Evolutionary conservation across 2,113 vertebrate genomes (phyloP), one percentile per base, ranked within the genome.

Genomic region (Antechinus flavipes): DNA sequence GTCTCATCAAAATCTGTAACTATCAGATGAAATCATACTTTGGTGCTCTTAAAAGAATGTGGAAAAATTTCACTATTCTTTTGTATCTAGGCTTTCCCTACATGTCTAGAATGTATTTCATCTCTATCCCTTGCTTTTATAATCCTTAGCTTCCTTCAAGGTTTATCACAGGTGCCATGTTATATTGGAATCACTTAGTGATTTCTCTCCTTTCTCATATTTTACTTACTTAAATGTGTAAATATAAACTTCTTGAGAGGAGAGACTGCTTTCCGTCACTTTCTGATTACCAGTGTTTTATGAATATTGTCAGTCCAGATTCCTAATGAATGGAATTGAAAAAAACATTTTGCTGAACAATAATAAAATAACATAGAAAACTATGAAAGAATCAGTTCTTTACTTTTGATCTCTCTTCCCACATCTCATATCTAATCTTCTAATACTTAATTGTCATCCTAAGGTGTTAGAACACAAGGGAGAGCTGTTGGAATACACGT

Each of bases 371-470:
- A n/a, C 89, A 58, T 93, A 92, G 7, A 84, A 90, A 92, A 89
- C 1, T 54, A 12, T 91, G n/a, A 91, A 89, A 93, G 90, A 94
- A 49, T 97, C 35, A 35, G 12, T 89, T 93, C n/a, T 42, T 7
- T 84, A 6, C 9, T n/a, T 42, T 22, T 23, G 19, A 23, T 84
- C 35, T 84, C 35, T 92, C 35, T 50, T 54, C 8, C 90, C 50
- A 92, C 49, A 96, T 95, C 94, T 93, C 89, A 90, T 91, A 76
- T 68, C 93, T 25, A 16, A 68, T 24, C 91, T 95, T 96, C 91
- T 7, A 90, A 53, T 58, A 54, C 26, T 26, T 27, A 94, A 42
- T 42, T 84, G 11, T n/a, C 50, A 90, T 92, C 90, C 54, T 61
- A 49, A 84, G 55, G 90, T 49, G 49, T 49, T 49, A 49, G 49